phyloP scores from a whole-genome alignment of 2,113 vertebrate genomes.

The Taurulus bubalis region DNA sequence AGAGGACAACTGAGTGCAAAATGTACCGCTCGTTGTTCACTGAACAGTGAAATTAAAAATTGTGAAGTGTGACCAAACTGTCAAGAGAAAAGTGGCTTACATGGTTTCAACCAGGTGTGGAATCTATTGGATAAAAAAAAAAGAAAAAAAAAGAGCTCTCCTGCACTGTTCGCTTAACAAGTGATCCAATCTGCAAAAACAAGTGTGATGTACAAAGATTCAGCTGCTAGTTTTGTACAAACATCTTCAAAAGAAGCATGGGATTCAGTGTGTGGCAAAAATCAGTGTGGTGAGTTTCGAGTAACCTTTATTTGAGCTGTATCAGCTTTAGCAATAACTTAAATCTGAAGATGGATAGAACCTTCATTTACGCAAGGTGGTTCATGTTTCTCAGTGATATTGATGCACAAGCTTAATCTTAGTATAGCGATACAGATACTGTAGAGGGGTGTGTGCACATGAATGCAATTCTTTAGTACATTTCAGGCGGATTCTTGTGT shows the following conservation, averaged over 20 bases:
- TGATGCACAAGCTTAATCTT: not conserved
- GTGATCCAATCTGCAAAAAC: slow-evolving; percentile 63
- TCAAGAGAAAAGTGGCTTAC: slow-evolving; percentile 42
- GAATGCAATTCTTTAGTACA: not conserved
- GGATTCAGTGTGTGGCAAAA: slow-evolving; percentile 17
- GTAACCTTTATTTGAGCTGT: not conserved
- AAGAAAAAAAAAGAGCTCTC: slow-evolving; percentile 45
- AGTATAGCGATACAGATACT: not conserved
- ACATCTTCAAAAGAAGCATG: not conserved
- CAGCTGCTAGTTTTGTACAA: slow-evolving; percentile 22
- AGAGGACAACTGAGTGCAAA: slow-evolving; percentile 29
- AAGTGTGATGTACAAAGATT: slow-evolving; percentile 37
- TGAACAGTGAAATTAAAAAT: slow-evolving; percentile 80
- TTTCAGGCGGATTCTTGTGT: not conserved
- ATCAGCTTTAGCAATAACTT: not conserved
- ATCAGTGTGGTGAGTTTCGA: not conserved
- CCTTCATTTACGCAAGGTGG: not conserved
- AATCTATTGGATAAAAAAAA: slow-evolving; percentile 48
- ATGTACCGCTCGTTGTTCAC: slow-evolving; percentile 62
- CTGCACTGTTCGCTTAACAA: slow-evolving; percentile 53
- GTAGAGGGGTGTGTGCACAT: not conserved
- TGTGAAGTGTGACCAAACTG: slow-evolving; percentile 65
- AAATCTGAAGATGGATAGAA: not conserved
- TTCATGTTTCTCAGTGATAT: not conserved
- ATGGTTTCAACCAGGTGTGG: slow-evolving; percentile 47